phyloP scores from a whole-genome alignment of 92 coral and sea anemone genomes.

The Epizoanthus rinbou region DNA sequence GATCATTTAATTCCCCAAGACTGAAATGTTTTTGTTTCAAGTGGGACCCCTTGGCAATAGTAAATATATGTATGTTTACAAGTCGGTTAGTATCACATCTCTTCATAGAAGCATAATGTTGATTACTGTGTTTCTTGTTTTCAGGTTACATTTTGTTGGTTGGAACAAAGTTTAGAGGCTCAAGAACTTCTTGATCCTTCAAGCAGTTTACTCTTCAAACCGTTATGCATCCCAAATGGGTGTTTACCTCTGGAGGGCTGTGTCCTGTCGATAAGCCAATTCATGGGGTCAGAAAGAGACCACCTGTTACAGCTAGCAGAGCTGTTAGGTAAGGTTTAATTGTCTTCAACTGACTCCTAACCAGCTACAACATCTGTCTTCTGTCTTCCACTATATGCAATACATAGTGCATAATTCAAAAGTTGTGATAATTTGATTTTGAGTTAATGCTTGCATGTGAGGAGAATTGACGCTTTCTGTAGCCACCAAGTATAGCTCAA shows the following conservation, averaged over 20 bases:
- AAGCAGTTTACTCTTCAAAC: conserved; percentile 78
- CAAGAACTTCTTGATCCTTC: conserved; percentile 65
- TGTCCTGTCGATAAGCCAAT: conserved; percentile 93
- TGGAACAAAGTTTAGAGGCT: conserved; percentile 84
- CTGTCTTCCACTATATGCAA: background rate
- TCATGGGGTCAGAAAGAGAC: conserved; percentile 81
- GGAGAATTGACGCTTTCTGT: too few species aligned
- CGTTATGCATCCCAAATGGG: conserved; percentile 67
- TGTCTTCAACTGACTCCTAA: too few species aligned
- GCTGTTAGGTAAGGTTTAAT: conserved; percentile 69
- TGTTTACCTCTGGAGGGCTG: conserved; percentile 70
- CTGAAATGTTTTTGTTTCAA: too few species aligned
- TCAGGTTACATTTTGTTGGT: conserved; percentile 95
- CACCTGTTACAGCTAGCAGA: conserved; percentile 94
- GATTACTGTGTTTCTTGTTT: background rate
- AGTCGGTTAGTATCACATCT: background rate
- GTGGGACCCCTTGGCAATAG: too few species aligned
- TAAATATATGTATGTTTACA: too few species aligned
- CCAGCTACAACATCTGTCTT: background rate
- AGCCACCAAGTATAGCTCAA: too few species aligned
- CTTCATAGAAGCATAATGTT: background rate
- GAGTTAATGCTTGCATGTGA: too few species aligned
- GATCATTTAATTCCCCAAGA: too few species aligned
- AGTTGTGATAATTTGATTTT: too few species aligned
- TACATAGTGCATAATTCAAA: too few species aligned